Conservation (phyloP, 2,797 vertebrate species). For the Podarcis siculus region DNA sequence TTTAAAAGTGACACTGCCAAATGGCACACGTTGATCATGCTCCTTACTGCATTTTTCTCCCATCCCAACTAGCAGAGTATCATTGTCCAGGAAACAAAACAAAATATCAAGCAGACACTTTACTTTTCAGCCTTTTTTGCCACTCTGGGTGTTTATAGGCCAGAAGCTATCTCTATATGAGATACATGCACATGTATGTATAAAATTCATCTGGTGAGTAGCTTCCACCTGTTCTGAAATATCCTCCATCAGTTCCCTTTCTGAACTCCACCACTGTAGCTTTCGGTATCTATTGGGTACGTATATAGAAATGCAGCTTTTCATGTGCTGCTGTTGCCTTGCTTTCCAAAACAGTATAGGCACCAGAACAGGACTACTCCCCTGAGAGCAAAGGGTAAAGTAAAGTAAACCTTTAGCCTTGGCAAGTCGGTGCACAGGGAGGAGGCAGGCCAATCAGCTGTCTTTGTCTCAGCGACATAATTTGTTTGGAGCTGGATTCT, state of each 20-base stretch:
- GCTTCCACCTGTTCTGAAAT: neutral
- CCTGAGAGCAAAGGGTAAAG: neutral
- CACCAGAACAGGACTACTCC: neutral
- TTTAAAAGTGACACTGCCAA: neutral
- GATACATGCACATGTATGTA: no score
- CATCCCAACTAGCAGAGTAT: neutral
- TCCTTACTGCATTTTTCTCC: neutral
- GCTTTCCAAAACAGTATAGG: neutral
- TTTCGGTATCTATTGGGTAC: neutral
- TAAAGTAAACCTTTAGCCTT: neutral
- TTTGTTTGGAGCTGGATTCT: conserved; percentile 12
- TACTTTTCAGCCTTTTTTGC: neutral
- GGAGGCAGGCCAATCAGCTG: neutral
- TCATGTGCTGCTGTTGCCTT: neutral
- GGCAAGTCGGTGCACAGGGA: neutral
- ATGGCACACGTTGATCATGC: no score
- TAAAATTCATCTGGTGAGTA: neutral
- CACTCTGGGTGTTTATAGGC: neutral
- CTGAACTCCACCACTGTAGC: neutral
- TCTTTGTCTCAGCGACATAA: conserved; percentile 18
- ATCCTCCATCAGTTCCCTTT: neutral
- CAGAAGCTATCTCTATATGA: neutral
- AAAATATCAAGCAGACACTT: neutral
- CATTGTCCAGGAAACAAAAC: neutral
- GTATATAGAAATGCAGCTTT: neutral